phyloP scores from a whole-genome alignment of 1,140 invertebrate genomes.

The Leptestheria dahalacensis region DNA sequence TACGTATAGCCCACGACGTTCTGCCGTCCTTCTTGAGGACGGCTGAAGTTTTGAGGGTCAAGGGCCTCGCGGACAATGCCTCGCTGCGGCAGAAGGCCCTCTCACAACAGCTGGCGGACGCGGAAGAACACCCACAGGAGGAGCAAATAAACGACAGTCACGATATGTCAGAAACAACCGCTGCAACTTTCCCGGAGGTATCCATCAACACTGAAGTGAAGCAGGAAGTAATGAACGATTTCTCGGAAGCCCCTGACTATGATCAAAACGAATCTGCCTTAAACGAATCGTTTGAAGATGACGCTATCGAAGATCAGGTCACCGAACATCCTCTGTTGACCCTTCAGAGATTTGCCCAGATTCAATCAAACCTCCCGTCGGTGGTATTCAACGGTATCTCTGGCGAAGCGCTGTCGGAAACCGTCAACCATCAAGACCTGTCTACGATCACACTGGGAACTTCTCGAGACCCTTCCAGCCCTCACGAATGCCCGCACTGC shows the following conservation, averaged over 20 bases:
- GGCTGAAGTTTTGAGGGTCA: slow-evolving; percentile 6
- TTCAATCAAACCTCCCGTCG: neutral
- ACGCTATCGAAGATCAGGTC: neutral
- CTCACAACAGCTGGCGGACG: neutral
- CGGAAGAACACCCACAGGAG: too few relatives aligned
- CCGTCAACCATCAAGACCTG: neutral
- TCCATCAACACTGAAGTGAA: neutral
- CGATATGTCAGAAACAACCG: neutral
- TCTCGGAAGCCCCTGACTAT: neutral
- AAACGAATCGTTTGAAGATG: neutral
- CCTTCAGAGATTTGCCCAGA: slow-evolving; percentile 1
- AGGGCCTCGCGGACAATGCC: slow-evolving; percentile 2
- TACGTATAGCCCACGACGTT: slow-evolving; percentile 26
- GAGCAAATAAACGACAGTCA: too few relatives aligned
- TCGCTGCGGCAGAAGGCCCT: slow-evolving; percentile 28
- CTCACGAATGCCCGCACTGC: neutral
- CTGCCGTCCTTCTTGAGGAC: slow-evolving; percentile 7
- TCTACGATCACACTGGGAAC: neutral
- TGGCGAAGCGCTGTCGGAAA: neutral
- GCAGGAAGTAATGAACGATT: neutral
- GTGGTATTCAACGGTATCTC: neutral
- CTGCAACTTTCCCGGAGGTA: neutral
- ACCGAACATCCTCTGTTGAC: neutral
- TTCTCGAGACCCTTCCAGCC: neutral
- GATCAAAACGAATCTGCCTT: neutral